A percentile compares a stretch with the other conserved stretches of the same genome.
Evolutionary conservation across 1,140 invertebrate genomes (phyloP).

Genomic region (Nomia melanderi): DNA sequence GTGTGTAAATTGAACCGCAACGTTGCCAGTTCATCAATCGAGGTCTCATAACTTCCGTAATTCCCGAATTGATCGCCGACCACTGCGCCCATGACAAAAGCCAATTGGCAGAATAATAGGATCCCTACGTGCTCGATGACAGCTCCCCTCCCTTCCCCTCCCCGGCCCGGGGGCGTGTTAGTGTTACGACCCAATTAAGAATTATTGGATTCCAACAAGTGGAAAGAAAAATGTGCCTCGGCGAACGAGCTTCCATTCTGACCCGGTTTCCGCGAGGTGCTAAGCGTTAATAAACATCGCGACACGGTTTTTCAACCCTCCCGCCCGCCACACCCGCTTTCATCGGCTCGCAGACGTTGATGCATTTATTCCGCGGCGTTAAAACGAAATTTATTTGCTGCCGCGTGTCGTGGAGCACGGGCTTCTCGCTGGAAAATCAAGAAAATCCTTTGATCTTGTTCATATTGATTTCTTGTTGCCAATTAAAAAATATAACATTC

Average conservation of each 20-base stretch:
- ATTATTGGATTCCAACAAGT: slow-evolving; percentile 45
- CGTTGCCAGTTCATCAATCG: not conserved
- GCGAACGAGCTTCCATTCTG: not conserved
- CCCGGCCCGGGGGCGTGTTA: slow-evolving; percentile 2
- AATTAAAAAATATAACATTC: no score
- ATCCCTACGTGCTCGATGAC: not conserved
- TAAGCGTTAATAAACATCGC: slow-evolving; percentile 28
- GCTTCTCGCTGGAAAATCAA: no score
- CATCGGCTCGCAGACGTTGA: slow-evolving; percentile 6
- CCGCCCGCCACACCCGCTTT: no score
- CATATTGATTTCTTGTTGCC: not conserved
- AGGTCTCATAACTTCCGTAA: not conserved
- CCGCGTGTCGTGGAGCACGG: not conserved
- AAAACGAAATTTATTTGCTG: not conserved
- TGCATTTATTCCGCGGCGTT: not conserved
- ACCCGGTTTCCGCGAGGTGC: not conserved
- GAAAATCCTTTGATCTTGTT: not conserved
- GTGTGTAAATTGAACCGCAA: not conserved
- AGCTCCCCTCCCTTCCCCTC: no score
- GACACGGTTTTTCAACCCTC: not conserved
- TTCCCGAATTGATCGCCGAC: not conserved
- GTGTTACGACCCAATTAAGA: slow-evolving; percentile 49
- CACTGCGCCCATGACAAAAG: not conserved
- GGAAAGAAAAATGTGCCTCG: slow-evolving; percentile 10
- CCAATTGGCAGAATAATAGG: slow-evolving; percentile 15